Base-by-base conservation (phyloP, 64 coral and sea anemone species). In the Anthopleura sola region DNA sequence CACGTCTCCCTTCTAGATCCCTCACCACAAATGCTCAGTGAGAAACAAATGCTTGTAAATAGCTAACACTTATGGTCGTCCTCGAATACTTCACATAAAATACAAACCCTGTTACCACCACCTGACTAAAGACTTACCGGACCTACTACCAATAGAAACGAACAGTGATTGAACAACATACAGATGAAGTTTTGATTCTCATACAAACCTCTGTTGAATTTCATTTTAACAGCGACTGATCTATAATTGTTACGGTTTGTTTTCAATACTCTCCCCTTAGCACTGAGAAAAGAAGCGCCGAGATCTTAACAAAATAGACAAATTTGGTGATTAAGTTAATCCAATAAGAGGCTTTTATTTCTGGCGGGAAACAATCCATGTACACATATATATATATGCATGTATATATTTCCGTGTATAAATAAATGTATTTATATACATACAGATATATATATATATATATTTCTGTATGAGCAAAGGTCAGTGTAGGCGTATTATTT, bases 291-390 rank as follows among this genome's bases (percentile, higher is more conserved):
- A 33, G 26, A 71, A 71, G 28, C 66, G 29, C 7, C 31, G 11
- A 36, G 66, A 71, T 71, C 66, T 71, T 17, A 17, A 71, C 66
- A 34, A 71, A 71, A 71, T 71, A 34, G 66, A 34, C n/a, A 71
- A 71, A 71, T 71, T 71, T 32, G 29, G 24, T 71, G 26, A 71
- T 71, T 71, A 71, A 71, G 28, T 32, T 71, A 71, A 71, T 71
- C 66, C 66, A 71, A 12, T 71, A 71, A 71, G 31, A 71, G 16
- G 66, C 6, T 71, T 71, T 11, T 36, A 0, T 71, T 71, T 28
- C 66, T 53, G 50, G 50, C 66, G n/a, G 28, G 29, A 31, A 71
- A 71, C 66, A 34, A 15, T 3, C 0, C 13, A 32, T 29, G 0
- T 29, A 71, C 58, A 62, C 10, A 71, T 71, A 16, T 32, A 32